Percentiles rank a stretch among this genome's conserved stretches.
These are phyloP conservation scores for Ondatra zibethicus DNA, from an alignment of 2,113 vertebrate genomes.

Conservation along the genomic window DNA sequence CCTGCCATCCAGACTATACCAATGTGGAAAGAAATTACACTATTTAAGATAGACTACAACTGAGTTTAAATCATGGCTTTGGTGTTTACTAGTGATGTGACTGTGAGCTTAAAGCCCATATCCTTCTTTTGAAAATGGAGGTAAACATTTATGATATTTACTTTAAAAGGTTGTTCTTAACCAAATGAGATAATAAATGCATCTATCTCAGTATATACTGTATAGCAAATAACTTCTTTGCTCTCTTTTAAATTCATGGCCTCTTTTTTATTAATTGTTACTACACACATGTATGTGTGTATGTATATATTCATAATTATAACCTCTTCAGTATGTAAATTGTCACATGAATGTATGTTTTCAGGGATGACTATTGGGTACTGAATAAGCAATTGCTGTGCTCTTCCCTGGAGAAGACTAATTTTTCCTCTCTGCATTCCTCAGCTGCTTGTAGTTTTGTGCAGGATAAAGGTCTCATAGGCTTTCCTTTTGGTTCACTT, in stretches of 20 bases:
- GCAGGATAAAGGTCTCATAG: background rate
- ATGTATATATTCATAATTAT: background rate
- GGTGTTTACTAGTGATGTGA: background rate
- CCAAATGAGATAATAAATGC: background rate
- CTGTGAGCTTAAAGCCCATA: background rate
- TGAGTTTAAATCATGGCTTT: background rate
- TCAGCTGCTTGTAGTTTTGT: background rate
- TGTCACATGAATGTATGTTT: background rate
- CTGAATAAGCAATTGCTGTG: background rate
- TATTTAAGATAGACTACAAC: background rate
- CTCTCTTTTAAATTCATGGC: background rate
- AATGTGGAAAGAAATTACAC: background rate
- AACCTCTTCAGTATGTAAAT: background rate
- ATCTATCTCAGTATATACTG: background rate
- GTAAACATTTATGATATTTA: background rate
- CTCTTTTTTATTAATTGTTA: background rate
- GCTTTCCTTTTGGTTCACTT: background rate
- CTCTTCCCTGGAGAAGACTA: background rate
- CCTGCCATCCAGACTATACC: background rate
- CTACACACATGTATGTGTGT: background rate
- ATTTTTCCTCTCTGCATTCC: background rate
- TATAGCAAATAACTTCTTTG: background rate
- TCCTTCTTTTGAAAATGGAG: background rate
- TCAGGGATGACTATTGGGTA: background rate
- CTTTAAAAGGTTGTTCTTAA: background rate